Conservation (phyloP, 2,888 invertebrate genomes). For the Drepanosiphum platanoidis region DNA sequence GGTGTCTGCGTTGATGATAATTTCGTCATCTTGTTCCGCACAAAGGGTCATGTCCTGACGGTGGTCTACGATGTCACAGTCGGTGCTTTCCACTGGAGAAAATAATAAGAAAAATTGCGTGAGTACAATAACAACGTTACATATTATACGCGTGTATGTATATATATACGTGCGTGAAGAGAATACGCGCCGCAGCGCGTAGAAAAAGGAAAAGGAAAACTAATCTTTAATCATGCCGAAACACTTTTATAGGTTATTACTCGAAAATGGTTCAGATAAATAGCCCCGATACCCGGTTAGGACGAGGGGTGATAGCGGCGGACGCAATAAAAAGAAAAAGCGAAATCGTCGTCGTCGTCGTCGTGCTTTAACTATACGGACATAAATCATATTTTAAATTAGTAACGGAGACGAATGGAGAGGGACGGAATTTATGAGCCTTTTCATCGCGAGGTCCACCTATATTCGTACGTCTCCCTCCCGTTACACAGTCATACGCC, state of each 20-base stretch:
- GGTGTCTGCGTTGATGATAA: slow-evolving; percentile 56
- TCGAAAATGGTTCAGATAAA: slow-evolving; percentile 57
- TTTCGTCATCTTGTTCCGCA: slow-evolving; percentile 55
- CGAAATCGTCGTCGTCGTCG: slow-evolving; percentile 58
- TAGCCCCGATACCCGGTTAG: slow-evolving; percentile 50
- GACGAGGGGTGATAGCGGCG: slow-evolving; percentile 18
- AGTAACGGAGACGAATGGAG: slow-evolving; percentile 58
- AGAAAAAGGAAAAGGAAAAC: slow-evolving; percentile 11
- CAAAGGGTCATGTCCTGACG: slow-evolving; percentile 40
- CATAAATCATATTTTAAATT: slow-evolving; percentile 62
- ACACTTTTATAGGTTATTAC: slow-evolving; percentile 61
- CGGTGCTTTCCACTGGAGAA: slow-evolving; percentile 47
- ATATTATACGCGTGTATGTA: background rate
- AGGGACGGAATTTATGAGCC: slow-evolving; percentile 60
- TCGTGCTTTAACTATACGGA: slow-evolving; percentile 34
- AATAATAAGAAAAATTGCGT: slow-evolving; percentile 32
- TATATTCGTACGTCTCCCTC: slow-evolving; percentile 5
- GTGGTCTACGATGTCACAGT: slow-evolving; percentile 49
- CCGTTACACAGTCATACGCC: background rate
- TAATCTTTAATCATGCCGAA: slow-evolving; percentile 60
- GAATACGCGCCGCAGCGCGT: background rate
- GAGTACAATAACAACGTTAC: background rate
- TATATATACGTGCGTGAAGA: background rate
- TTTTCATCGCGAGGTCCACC: slow-evolving; percentile 57
- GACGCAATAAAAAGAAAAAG: slow-evolving; percentile 60